Conservation (phyloP, 1,140 invertebrate species). For the Protaetia brevitarsis region DNA sequence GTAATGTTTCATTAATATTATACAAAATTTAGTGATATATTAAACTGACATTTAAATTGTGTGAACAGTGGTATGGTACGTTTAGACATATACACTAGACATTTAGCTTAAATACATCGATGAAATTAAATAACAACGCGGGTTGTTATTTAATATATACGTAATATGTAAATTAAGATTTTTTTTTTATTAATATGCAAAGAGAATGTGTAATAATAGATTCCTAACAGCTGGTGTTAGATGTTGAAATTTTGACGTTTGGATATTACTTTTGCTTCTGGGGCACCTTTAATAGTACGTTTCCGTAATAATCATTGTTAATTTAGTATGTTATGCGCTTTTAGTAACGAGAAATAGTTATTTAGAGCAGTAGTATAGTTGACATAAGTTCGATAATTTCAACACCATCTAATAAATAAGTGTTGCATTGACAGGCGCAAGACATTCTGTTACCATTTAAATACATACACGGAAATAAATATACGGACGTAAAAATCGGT, state of each 20-base stretch:
- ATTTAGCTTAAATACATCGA: not conserved
- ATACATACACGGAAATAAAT: not conserved
- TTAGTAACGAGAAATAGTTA: not conserved
- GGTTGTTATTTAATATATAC: not conserved
- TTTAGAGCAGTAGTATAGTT: not conserved
- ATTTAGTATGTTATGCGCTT: not conserved
- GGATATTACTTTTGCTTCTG: not conserved
- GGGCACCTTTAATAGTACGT: no score
- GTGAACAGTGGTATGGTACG: not conserved
- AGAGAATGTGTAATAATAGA: not conserved
- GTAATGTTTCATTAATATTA: not conserved
- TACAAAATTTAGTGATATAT: not conserved
- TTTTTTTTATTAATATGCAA: no score
- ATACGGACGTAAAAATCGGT: not conserved
- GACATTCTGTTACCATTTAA: not conserved
- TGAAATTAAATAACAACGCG: not conserved
- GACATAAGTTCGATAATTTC: slow-evolving; percentile 13
- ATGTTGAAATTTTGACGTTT: not conserved
- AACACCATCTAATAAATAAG: slow-evolving; percentile 1
- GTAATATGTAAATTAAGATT: not conserved
- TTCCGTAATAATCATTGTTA: no score
- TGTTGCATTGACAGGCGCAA: not conserved
- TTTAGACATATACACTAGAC: not conserved
- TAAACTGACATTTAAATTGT: slow-evolving; percentile 3
- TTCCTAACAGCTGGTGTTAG: not conserved